Conservation (phyloP, 2,113 vertebrate species). For the Procavia capensis region DNA sequence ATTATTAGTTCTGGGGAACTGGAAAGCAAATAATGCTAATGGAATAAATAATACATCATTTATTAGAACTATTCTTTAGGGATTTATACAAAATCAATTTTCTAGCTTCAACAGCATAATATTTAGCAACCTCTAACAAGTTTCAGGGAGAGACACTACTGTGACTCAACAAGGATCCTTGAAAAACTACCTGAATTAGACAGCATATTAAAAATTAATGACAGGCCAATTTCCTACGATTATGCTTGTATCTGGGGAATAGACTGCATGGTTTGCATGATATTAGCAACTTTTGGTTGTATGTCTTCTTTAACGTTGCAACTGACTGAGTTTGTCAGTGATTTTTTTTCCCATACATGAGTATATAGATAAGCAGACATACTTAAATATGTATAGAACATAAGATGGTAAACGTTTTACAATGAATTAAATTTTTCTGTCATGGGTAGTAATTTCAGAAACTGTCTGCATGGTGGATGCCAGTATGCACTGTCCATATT, state of each 20-base stretch:
- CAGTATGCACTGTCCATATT: background rate
- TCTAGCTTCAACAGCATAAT: constrained; percentile 64
- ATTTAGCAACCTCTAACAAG: constrained; percentile 69
- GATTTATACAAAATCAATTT: constrained; percentile 70
- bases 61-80: constrained; percentile 64
- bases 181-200: constrained; percentile 76
- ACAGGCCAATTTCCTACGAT: constrained; percentile 73
- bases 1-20: constrained; percentile 65
- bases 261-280: constrained; percentile 57
- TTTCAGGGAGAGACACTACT: constrained; percentile 72
- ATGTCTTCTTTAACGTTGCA: constrained; percentile 57
- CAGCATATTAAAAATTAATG: constrained; percentile 81
- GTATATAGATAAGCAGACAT: constrained; percentile 21
- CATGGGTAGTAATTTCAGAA: background rate
- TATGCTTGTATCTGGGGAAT: constrained; percentile 73
- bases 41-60: constrained; percentile 71
- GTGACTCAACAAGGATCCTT: constrained; percentile 66
- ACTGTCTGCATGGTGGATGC: background rate
- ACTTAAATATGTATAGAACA: background rate
- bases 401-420: constrained; percentile 22
- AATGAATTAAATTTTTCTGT: background rate
- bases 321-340: constrained; percentile 58
- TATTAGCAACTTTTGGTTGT: constrained; percentile 31
- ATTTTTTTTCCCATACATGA: constrained; percentile 20
- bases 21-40: constrained; percentile 64